These are phyloP conservation scores for Odontomachus brunneus DNA, from an alignment of 1,140 invertebrate genomes.

Conservation along the genomic window DNA sequence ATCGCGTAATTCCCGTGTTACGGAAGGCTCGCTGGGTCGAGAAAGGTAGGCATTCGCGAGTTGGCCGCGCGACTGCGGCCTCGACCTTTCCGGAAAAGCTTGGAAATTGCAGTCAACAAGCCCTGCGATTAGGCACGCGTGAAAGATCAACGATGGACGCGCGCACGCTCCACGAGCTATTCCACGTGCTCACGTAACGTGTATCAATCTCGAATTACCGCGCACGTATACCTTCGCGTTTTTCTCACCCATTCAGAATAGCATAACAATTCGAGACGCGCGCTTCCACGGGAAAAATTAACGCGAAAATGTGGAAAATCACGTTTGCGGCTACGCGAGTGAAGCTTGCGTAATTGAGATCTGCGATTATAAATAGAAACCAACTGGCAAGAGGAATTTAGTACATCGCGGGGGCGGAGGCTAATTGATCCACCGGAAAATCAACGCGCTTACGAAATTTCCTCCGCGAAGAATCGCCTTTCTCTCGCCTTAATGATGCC, in stretches of 20 bases:
- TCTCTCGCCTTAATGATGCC: constrained; percentile 59
- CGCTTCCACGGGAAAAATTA: no score
- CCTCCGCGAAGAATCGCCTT: constrained; percentile 50
- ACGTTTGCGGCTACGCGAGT: no score
- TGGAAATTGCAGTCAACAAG: constrained; percentile 47
- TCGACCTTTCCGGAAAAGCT: constrained; percentile 70
- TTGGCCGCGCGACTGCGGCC: constrained; percentile 41
- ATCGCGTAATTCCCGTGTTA: constrained; percentile 44
- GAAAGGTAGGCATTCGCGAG: constrained; percentile 41
- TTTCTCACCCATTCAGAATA: not conserved
- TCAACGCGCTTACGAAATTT: constrained; percentile 48
- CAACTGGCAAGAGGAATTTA: not conserved
- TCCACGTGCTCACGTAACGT: constrained; percentile 16
- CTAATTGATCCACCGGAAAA: constrained; percentile 14
- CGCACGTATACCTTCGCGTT: not conserved
- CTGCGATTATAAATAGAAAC: not conserved
- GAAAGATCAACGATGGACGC: constrained; percentile 36
- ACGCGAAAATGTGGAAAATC: no score
- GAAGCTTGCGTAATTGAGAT: not conserved
- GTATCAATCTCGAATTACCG: not conserved
- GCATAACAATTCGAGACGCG: not conserved
- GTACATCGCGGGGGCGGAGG: not conserved
- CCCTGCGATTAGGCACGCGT: constrained; percentile 32
- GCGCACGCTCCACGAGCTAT: not conserved
- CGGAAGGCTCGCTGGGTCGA: constrained; percentile 36